Percentiles rank a stretch among this genome's conserved stretches.
Conservation (phyloP, 2,797 vertebrate genomes). For the Dendrocincla tyrannina region DNA sequence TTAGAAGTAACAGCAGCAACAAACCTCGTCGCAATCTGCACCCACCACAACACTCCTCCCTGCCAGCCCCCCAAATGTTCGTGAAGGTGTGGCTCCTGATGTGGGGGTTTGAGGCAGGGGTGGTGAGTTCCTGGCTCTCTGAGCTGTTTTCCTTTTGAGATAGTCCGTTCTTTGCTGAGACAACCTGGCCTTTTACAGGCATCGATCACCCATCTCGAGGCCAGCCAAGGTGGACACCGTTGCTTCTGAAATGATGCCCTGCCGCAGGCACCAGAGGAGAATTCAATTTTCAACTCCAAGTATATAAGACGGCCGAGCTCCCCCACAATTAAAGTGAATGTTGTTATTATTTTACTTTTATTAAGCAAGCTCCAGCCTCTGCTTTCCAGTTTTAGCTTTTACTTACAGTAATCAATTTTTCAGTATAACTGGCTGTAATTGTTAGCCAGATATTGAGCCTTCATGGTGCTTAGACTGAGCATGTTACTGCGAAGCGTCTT, state of each 20-base stretch:
- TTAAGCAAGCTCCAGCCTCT: constrained; percentile 58
- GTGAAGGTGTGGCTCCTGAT: fast-evolving
- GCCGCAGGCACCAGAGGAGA: constrained; percentile 17
- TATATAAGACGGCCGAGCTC: neutral
- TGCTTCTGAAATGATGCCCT: constrained; percentile 45
- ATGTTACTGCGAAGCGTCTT: constrained; percentile 59
- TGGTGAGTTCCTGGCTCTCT: neutral
- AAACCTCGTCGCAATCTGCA: neutral
- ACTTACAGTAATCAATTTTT: constrained; percentile 78
- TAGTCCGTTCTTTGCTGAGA: constrained; percentile 8
- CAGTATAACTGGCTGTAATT: constrained; percentile 73
- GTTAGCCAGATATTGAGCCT: constrained; percentile 73
- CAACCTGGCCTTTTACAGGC: constrained; percentile 58
- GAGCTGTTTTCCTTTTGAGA: neutral
- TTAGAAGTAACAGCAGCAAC: constrained; percentile 46
- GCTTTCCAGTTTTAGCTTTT: constrained; percentile 70
- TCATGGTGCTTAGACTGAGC: constrained; percentile 57
- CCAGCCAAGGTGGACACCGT: constrained; percentile 50
- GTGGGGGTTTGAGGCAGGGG: neutral
- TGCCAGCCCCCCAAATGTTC: neutral
- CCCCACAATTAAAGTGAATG: constrained; percentile 61
- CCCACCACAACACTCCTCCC: neutral
- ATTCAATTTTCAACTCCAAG: constrained; percentile 57
- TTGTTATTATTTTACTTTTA: constrained; percentile 72
- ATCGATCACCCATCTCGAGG: constrained; percentile 47